Evolutionary conservation across 2,113 vertebrate species (phyloP).

Genomic region (Paraplagusia blochii): DNA sequence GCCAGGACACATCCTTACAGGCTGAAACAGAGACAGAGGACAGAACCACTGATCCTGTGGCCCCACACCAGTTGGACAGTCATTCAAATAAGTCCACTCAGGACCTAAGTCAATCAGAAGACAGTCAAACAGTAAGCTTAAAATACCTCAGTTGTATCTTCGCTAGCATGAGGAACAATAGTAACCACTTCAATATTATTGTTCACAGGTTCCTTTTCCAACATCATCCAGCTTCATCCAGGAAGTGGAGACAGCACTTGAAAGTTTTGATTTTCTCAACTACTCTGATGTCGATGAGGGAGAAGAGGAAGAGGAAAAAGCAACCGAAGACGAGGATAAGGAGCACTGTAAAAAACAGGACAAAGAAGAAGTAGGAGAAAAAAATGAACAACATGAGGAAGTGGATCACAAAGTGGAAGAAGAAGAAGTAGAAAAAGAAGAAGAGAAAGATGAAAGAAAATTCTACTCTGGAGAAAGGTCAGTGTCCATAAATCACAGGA

Average conservation of each 20-base stretch:
- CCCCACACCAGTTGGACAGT: constrained; percentile 36
- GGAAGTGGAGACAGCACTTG: constrained; percentile 90
- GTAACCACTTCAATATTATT: constrained; percentile 11
- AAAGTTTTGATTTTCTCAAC: constrained; percentile 97
- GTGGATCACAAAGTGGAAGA: neutral
- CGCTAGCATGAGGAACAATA: neutral
- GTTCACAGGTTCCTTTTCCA: constrained; percentile 77
- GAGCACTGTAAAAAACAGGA: neutral
- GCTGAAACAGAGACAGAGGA: constrained; percentile 23
- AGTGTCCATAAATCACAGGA: constrained; percentile 21
- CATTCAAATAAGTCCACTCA: constrained; percentile 79
- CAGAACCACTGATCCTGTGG: constrained; percentile 38
- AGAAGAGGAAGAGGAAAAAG: constrained; percentile 55
- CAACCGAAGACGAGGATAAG: neutral
- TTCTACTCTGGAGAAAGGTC: constrained; percentile 60
- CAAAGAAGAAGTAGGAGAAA: neutral
- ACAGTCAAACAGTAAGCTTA: constrained; percentile 80
- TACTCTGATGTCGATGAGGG: constrained; percentile 87
- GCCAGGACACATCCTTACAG: constrained; percentile 12
- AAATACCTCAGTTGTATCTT: neutral
- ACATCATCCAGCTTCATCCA: constrained; percentile 90
- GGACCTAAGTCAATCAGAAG: constrained; percentile 80
- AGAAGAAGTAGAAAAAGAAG: constrained; percentile 18
- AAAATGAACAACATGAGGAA: constrained; percentile 16
- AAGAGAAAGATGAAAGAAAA: constrained; percentile 32